Evolutionary conservation across 2,888 invertebrate species (phyloP).

Genomic region (Volucella inanis): DNA sequence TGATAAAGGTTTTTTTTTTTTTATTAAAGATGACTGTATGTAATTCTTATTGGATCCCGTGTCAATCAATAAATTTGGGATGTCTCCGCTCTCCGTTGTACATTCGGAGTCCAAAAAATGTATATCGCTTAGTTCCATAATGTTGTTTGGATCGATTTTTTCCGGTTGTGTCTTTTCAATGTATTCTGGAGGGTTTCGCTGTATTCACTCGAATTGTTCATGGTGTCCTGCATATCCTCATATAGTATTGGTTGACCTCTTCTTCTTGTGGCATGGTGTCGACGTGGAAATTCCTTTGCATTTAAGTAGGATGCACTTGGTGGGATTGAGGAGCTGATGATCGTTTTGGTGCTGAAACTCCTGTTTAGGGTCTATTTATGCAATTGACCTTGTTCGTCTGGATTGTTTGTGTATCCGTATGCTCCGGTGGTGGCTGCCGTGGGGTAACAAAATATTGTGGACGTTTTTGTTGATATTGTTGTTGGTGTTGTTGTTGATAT

Average conservation of each 20-base stretch:
- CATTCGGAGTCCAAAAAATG: too few relatives aligned
- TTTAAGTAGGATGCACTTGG: not conserved
- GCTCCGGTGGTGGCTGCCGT: not conserved
- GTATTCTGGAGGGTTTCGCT: not conserved
- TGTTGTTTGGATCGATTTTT: too few relatives aligned
- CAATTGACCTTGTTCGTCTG: conserved; percentile 1
- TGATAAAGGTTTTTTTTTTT: too few relatives aligned
- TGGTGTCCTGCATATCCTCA: not conserved
- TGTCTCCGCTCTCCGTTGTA: too few relatives aligned
- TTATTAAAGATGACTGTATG: too few relatives aligned
- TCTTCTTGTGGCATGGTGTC: not conserved
- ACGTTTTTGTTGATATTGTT: not conserved
- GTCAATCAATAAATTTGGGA: too few relatives aligned
- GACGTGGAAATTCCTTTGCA: not conserved
- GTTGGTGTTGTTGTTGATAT: not conserved
- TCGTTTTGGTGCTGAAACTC: not conserved
- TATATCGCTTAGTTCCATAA: too few relatives aligned
- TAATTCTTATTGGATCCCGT: too few relatives aligned
- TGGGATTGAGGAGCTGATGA: conserved; percentile 1
- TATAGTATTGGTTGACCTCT: not conserved
- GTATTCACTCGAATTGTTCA: not conserved
- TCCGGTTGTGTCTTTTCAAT: not conserved
- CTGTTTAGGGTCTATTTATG: not conserved
- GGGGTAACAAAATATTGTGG: too few relatives aligned
- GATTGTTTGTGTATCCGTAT: not conserved